Conservation (phyloP, 2,113 vertebrate species). For the Scopus umbretta region DNA sequence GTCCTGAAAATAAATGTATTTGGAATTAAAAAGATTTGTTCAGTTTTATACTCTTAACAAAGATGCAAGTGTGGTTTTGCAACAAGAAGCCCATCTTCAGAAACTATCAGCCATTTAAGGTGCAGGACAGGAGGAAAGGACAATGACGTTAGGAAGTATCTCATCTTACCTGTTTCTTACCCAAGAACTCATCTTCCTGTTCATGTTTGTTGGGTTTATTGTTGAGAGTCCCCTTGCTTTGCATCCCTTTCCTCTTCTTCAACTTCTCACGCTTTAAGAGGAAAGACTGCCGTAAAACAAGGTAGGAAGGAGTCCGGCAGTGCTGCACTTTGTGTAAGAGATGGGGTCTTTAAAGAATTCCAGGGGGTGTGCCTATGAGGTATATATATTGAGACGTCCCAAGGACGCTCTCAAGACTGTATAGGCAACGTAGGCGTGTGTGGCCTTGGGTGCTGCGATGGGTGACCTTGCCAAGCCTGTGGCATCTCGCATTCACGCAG, state of each 20-base stretch:
- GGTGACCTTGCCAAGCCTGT: background rate
- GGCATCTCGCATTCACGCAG: accelerated
- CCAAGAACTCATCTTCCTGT: background rate
- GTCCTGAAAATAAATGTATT: background rate
- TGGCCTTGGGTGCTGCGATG: background rate
- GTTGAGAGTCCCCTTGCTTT: background rate
- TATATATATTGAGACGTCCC: accelerated
- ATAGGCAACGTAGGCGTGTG: accelerated
- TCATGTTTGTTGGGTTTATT: background rate
- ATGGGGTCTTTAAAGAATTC: background rate
- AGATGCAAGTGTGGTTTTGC: background rate
- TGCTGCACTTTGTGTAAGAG: background rate
- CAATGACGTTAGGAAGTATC: background rate
- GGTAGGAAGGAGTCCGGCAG: background rate
- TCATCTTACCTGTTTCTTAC: background rate
- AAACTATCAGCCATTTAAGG: accelerated
- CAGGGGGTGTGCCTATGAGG: background rate
- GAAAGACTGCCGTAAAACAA: background rate
- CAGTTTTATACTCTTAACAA: background rate
- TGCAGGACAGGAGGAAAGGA: accelerated
- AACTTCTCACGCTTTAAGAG: background rate
- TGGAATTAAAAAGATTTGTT: background rate
- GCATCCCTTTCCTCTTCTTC: background rate
- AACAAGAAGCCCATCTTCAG: accelerated
- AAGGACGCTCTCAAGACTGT: background rate